Evolutionary conservation across 2,113 vertebrate genomes (phyloP), one percentile per base, ranked within the genome.

Genomic region (Pogona vitticeps): DNA sequence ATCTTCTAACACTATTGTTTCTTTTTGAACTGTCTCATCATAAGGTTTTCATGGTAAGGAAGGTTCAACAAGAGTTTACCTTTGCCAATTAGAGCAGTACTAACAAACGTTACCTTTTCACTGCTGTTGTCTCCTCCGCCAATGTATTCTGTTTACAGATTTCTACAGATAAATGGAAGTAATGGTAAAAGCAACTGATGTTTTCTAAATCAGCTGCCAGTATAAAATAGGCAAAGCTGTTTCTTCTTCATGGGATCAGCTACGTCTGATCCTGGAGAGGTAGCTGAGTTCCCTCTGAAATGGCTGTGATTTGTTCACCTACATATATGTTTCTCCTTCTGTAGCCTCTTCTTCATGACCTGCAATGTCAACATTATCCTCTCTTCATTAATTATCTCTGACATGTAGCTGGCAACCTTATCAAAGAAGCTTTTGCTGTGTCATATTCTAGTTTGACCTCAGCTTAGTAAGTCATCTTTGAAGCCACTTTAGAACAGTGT

Each of bases 401-500:
- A 84, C 86, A 71, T 75, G 90, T 87, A 88, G 33, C 92, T 85
- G 82, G 80, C 84, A 94, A 67, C 73, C 70, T 90, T 88, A 89
- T 86, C 84, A 33, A 76, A 1, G 3, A 91, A 63, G 92, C 89
- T 67, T 4, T 20, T 40, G 63, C 75, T 70, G n/a, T 70, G 46
- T 84, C 90, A 78, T 91, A 77, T 83, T 85, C 63, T 88, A 70
- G 31, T 89, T 91, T 90, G 80, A 88, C 81, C 84, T 79, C 76
- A 89, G 75, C 78, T 72, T 89, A 65, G 40, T 52, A 42, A 26
- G 71, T 10, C 73, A 83, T 77, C 91, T 93, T 75, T 59, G 56
- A 94, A 80, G 72, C 65, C 86, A 77, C 70, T 90, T 71, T 42
- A 0, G 1, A 83, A n/a, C 33, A 72, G 88, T 92, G 84, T 86